Percentiles rank a stretch among this genome's conserved stretches.
Evolutionary conservation across 1,140 invertebrate genomes (phyloP).

Genomic region (Diabrotica undecimpunctata): DNA sequence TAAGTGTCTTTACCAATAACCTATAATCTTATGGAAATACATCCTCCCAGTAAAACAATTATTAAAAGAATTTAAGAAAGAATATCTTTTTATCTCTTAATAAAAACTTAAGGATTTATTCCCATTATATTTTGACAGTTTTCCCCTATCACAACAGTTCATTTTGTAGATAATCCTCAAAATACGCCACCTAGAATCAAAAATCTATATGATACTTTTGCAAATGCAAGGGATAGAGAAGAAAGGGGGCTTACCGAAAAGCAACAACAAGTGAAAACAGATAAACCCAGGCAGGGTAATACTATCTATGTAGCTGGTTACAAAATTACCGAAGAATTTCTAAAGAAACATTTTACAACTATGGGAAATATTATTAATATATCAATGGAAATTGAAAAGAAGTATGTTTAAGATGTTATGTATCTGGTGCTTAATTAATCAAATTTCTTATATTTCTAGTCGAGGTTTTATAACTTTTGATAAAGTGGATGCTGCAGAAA

Average conservation of each 20-base stretch:
- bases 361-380: constrained; percentile 83
- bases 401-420: constrained; percentile 55
- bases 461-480: constrained; percentile 93
- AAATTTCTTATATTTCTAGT: constrained; percentile 48
- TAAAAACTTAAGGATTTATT: too few species aligned
- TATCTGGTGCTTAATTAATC: not conserved
- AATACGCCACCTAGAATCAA: constrained; percentile 60
- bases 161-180: constrained; percentile 32
- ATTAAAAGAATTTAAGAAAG: too few species aligned
- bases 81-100: too few species aligned
- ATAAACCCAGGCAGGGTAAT: constrained; percentile 73
- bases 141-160: too few species aligned
- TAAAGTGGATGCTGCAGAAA: constrained; percentile 78
- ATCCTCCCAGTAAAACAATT: too few species aligned
- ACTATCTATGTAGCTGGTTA: constrained; percentile 83
- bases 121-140: too few species aligned
- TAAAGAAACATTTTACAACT: constrained; percentile 73
- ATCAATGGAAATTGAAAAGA: constrained; percentile 85
- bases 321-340: constrained; percentile 77
- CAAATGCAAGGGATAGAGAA: constrained; percentile 69
- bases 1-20: too few species aligned
- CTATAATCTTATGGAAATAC: too few species aligned
- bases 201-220: constrained; percentile 87
- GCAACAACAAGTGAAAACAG: constrained; percentile 50
- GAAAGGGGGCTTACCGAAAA: constrained; percentile 54